Evolutionary conservation across 2,888 invertebrate species (phyloP).

Genomic region (Thereva unica): DNA sequence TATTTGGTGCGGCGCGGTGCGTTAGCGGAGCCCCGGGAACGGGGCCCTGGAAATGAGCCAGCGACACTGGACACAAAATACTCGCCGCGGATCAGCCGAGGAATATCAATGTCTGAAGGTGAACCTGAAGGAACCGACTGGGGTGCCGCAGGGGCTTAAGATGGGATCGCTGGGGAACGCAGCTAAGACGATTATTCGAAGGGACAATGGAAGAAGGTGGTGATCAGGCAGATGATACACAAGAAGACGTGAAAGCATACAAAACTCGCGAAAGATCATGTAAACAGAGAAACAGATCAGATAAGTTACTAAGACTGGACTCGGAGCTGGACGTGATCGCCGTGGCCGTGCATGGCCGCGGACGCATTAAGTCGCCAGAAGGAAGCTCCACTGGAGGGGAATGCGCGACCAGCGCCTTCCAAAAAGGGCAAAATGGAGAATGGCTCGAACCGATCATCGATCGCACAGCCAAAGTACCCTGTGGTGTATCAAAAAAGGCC

Average conservation of each 20-base stretch:
- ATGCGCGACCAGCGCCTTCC: slow-evolving; percentile 36
- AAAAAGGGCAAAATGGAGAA: slow-evolving; percentile 3
- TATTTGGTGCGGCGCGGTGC: not conserved
- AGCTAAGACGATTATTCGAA: slow-evolving; percentile 36
- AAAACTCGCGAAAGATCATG: slow-evolving; percentile 45
- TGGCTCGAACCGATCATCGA: slow-evolving; percentile 27
- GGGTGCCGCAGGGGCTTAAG: slow-evolving; percentile 43
- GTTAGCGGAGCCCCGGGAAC: not conserved
- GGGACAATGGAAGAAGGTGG: slow-evolving; percentile 45
- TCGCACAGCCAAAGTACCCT: slow-evolving; percentile 42
- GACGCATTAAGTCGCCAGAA: slow-evolving; percentile 26
- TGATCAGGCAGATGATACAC: slow-evolving; percentile 34
- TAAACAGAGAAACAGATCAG: slow-evolving; percentile 47
- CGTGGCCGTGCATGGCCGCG: not conserved
- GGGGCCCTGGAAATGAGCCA: slow-evolving; percentile 22
- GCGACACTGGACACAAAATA: slow-evolving; percentile 21
- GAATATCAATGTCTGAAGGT: slow-evolving; percentile 28
- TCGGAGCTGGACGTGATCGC: not conserved
- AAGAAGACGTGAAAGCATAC: slow-evolving; percentile 38
- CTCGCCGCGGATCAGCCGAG: not conserved
- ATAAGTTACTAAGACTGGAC: slow-evolving; percentile 43
- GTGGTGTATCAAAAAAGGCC: slow-evolving; percentile 44
- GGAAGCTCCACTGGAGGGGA: slow-evolving; percentile 39
- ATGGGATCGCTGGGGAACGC: slow-evolving; percentile 41
- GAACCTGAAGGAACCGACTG: slow-evolving; percentile 38